Base-by-base conservation (phyloP, 1,140 invertebrate genomes). In the Laupala kohalensis region DNA sequence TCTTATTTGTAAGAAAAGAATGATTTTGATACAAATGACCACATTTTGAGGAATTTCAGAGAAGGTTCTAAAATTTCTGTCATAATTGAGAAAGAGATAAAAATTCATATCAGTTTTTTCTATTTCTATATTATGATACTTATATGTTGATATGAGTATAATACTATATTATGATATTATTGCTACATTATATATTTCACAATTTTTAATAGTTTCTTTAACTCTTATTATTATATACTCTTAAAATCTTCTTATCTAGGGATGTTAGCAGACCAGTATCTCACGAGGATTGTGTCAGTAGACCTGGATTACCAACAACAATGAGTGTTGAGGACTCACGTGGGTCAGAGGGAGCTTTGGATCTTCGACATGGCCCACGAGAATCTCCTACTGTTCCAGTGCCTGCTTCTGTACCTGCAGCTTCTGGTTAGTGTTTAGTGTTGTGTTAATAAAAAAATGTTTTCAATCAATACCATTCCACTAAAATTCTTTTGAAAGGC, bases 331-430 rank as follows among this genome's bases (percentile, higher is more conserved):
- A 80, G 24, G 79, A 81, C 62, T 64, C 74, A 25, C 76, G 77
- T 75, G 74, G 77, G 71, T 73, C 78, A 5, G 87, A 87, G 76
- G 86, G 85, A n/a, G 87, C 88, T 25, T 76, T 90, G 74, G 88
- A 90, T 80, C 77, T 90, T 66, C 84, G 88, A 74, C 84, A 87
- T 69, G 65, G 63, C 25, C 6, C 69, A 12, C 25, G 71, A 24
- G 71, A 72, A 64, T 72, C 71, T 12, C 71, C 37, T 3, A 53
- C 69, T 23, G 62, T 30, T 25, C 29, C 26, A 6, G 67, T 29
- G 24, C 69, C 69, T 3, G n/a, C 53, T 53, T 19, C 69, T 62
- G 63, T 53, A 37, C 37, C 69, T 25, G 6, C 69, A 25, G 25
- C 69, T 27, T 9, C 69, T 27, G 69, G 69, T 70, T 24, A 69